Evolutionary conservation across 2,797 vertebrate species (phyloP), one percentile per base, ranked within the genome.

Genomic region (Antrozous pallidus): DNA sequence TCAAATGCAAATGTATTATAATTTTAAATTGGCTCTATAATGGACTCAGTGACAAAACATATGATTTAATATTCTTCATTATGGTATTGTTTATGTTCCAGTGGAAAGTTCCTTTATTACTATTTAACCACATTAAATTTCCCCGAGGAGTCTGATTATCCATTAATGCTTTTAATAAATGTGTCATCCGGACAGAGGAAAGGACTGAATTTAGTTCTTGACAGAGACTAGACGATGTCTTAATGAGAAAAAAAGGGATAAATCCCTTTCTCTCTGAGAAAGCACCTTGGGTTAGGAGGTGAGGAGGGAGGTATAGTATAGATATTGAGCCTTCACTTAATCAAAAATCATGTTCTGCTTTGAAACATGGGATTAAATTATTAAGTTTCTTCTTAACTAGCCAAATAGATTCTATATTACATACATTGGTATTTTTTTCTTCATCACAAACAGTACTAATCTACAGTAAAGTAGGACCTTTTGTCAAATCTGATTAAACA

Each of bases 41-140:
- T 96, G 77, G 92, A 86, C 94, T 97, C 82, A 82, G 94, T 94
- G 95, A 96, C 93, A 97, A 97, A 97, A 96, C 95, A 96, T 95
- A 97, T 97, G 96, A 97, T 97, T 97, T 97, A 97, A 96, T 97
- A 96, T 97, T 97, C 93, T 94, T 97, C 96, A 97, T 97, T 96
- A 95, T 93, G 86, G 90, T 85, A 96, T 96, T 97, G 93, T 97
- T 97, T 97, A 95, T 96, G 92, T 96, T 93, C 90, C 93, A 84
- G 63, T 93, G 77, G 82, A 96, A 93, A 95, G 73, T 97, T 93
- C 63, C 85, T 94, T 96, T 96, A 97, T 95, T 97, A 92, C 90
- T 95, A 95, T 95, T 95, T 97, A 97, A 96, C 96, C 79, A 95
- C 88, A 97, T 95, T 96, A 93, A 91, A 94, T 96, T 95, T 96